Base-by-base conservation (phyloP, 1,140 invertebrate genomes). In the Drosophila aff. region DNA sequence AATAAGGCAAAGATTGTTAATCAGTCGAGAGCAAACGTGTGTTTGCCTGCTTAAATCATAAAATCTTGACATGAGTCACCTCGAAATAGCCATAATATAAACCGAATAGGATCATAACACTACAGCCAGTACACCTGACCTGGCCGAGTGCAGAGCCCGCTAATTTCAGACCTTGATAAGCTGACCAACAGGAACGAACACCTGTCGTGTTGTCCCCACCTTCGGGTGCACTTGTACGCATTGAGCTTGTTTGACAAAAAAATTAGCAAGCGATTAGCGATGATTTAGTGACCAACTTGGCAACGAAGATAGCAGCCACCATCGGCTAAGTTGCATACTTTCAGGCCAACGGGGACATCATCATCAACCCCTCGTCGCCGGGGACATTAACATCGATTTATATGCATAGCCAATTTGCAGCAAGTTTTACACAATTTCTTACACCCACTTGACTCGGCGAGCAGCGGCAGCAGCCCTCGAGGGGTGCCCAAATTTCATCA, bases 371-470 rank as follows among this genome's bases (percentile, higher is more conserved):
- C 28, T 36, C 10, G 3, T 26, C 50, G 44, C 41, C n/a, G 46
- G 55, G 13, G 46, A 85, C 82, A 92, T 92, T 92, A 92, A 92
- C 92, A 59, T 81, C 89, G 92, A 93, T 93, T 93, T 93, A 93
- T 93, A 93, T 93, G 92, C 92, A 93, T 87, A 93, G 91, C 81
- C 91, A 92, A 91, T 92, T 90, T 92, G 77, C 76, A 92, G 83
- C 76, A 84, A 87, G 90, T 92, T 92, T 92, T 92, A 92, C 71
- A 90, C 74, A 91, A 92, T 92, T 92, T 92, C 82, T 91, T 91
- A 86, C 82, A 89, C 61, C 78, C 86, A 92, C 90, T 92, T 92
- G 92, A 92, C 83, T 92, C 75, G 75, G 49, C 28, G 55, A 82
- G 59, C n/a, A 69, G 33, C 36, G 46, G 61, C 63, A 28, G 61